A percentile compares a stretch with the other conserved stretches of the same genome.
Evolutionary conservation across 2,888 invertebrate genomes (phyloP).

Genomic region (Philereme vetulata): DNA sequence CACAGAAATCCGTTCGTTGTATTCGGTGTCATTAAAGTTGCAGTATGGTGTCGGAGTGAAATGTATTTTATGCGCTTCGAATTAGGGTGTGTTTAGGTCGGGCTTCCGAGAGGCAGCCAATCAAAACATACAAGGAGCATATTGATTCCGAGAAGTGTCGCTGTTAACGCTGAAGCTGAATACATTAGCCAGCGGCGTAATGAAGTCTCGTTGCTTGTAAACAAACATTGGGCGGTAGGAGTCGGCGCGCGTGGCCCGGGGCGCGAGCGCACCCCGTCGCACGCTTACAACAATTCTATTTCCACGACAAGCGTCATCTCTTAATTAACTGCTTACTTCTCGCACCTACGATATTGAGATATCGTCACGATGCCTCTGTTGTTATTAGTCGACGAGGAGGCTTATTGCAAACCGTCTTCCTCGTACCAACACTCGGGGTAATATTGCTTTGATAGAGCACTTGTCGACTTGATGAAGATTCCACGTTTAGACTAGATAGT

Average conservation of each 20-base stretch:
- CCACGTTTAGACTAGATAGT: not conserved
- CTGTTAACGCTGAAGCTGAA: conserved; percentile 84
- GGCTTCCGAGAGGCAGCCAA: conserved; percentile 66
- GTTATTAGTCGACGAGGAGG: conserved; percentile 77
- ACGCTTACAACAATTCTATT: conserved; percentile 81
- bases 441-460: conserved; percentile 37
- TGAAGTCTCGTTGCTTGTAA: conserved; percentile 84
- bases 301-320: conserved; percentile 81
- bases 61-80: conserved; percentile 60
- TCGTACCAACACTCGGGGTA: conserved; percentile 33
- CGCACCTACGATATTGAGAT: conserved; percentile 83
- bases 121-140: conserved; percentile 84
- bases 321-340: conserved; percentile 81
- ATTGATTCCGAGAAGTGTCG: conserved; percentile 85
- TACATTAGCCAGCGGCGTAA: conserved; percentile 84
- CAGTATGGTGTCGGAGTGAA: conserved; percentile 52
- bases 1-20: conserved; percentile 83
- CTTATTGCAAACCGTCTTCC: conserved; percentile 73
- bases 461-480: conserved; percentile 31
- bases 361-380: conserved; percentile 77
- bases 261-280: conserved; percentile 72
- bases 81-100: conserved; percentile 63
- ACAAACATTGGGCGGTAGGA: conserved; percentile 71
- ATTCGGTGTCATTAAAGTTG: conserved; percentile 79
- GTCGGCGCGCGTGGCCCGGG: conserved; percentile 55